Base-by-base conservation (phyloP, 2,797 vertebrate species). In the Trematomus bernacchii region DNA sequence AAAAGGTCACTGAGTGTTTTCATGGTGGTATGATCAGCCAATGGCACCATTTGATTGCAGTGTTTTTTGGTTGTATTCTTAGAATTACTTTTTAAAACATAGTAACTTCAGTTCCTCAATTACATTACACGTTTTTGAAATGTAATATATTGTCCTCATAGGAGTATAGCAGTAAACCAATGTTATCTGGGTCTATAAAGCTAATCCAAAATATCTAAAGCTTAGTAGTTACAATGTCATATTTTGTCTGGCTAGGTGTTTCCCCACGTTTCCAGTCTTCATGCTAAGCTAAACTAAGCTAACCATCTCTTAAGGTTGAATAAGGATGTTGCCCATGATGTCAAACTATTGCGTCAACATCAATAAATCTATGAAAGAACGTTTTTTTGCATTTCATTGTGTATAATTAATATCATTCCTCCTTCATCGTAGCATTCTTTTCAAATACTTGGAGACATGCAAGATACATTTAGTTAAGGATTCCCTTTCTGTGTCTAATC, bases 401-500 rank as follows among this genome's bases (percentile, higher is more conserved):
- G 27, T 8, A 27, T 33, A 37, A 14, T 50, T 14, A 3, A 23
- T 71, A 5, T 10, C 6, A 18, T 33, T 19, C 14, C 4, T 10
- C 9, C 3, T 30, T 53, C 14, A 1, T 12, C 1, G 2, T 2
- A 37, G 33, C 5, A 33, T 57, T 62, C n/a, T 27, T 48, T 62
- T 58, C 9, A 3, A 48, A n/a, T 48, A 52, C 33, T 70, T 53
- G 58, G 43, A 79, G 58, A 62, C 44, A 71, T 71, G 80, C 52
- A 77, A 84, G 73, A 77, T 50, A 14, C 27, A 64, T 74, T 63
- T 77, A 78, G 65, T 76, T 76, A 65, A 83, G 69, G 82, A 83
- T 77, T 71, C 73, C 63, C 77, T 89, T 80, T 86, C 74, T 73
- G 67, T 52, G 66, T 68, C 73, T 86, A 82, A 89, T 85, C 79